Evolutionary conservation across 2,888 invertebrate species (phyloP).

Genomic region (Liodrosophila aerea): DNA sequence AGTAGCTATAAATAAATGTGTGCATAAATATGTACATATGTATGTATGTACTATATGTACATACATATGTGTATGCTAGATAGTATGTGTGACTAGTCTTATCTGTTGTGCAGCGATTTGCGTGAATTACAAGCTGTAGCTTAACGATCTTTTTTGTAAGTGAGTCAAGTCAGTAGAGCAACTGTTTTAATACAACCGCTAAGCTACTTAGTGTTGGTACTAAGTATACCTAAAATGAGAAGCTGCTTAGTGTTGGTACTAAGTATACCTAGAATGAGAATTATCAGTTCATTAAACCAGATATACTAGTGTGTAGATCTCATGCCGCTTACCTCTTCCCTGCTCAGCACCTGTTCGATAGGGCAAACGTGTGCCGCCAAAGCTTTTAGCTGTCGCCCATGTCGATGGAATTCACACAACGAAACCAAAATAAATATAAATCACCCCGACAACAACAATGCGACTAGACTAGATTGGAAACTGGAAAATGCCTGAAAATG

Average conservation of each 20-base stretch:
- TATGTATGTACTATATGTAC: background rate
- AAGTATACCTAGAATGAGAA: too few species aligned
- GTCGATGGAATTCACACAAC: slow-evolving; percentile 63
- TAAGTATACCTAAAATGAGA: too few species aligned
- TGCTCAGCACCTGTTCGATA: slow-evolving; percentile 11
- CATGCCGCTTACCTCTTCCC: background rate
- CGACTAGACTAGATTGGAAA: slow-evolving; percentile 18
- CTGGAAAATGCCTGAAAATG: slow-evolving; percentile 40
- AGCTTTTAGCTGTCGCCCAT: slow-evolving; percentile 69
- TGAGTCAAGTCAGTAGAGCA: too few species aligned
- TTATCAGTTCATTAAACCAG: too few species aligned
- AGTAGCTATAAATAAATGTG: background rate
- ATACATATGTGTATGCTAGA: background rate
- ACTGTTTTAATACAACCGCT: too few species aligned
- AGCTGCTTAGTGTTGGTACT: too few species aligned
- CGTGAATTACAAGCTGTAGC: too few species aligned
- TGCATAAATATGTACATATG: background rate
- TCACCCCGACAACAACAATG: slow-evolving; percentile 31
- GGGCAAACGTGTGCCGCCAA: slow-evolving; percentile 65
- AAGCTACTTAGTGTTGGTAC: too few species aligned
- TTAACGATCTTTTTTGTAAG: too few species aligned
- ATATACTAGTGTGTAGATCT: background rate
- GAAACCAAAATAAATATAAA: slow-evolving; percentile 64
- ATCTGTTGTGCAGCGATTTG: too few species aligned
- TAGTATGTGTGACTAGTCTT: too few species aligned